Conservation (phyloP, 1,140 invertebrate genomes). For the Papilio machaon region DNA sequence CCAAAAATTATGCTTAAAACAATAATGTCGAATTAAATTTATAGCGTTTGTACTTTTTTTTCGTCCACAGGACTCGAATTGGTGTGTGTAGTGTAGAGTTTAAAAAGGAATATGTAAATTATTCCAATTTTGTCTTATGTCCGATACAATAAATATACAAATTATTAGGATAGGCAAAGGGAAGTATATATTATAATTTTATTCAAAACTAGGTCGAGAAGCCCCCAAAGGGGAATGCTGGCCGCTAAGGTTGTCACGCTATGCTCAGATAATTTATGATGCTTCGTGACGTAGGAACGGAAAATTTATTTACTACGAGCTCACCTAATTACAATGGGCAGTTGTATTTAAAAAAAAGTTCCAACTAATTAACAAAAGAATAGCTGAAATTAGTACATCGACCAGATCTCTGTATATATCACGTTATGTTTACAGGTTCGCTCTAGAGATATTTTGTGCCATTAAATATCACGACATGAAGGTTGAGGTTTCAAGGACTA, state of each 20-base stretch:
- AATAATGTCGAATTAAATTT: too few species aligned
- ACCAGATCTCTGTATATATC: too few species aligned
- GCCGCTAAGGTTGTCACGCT: constrained; percentile 23
- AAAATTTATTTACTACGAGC: constrained; percentile 22
- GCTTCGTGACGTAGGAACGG: constrained; percentile 10
- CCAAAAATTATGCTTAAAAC: too few species aligned
- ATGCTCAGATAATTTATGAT: constrained; percentile 25
- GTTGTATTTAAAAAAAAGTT: neutral
- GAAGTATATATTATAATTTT: constrained; percentile 8
- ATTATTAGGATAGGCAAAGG: neutral
- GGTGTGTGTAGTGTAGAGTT: neutral
- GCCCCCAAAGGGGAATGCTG: constrained; percentile 24
- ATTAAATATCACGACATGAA: neutral
- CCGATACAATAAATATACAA: neutral
- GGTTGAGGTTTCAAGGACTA: neutral
- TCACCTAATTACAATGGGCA: constrained; percentile 15
- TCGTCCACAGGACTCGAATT: neutral
- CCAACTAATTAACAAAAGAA: neutral
- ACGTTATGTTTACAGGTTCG: neutral
- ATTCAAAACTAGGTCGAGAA: constrained; percentile 32
- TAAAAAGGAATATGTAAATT: too few species aligned
- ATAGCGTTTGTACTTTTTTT: neutral
- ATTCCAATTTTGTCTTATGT: neutral
- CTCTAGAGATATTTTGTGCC: too few species aligned
- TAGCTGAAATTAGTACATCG: neutral